phyloP scores from a whole-genome alignment of 2,113 vertebrate species.

The Ardeotis arabs region DNA sequence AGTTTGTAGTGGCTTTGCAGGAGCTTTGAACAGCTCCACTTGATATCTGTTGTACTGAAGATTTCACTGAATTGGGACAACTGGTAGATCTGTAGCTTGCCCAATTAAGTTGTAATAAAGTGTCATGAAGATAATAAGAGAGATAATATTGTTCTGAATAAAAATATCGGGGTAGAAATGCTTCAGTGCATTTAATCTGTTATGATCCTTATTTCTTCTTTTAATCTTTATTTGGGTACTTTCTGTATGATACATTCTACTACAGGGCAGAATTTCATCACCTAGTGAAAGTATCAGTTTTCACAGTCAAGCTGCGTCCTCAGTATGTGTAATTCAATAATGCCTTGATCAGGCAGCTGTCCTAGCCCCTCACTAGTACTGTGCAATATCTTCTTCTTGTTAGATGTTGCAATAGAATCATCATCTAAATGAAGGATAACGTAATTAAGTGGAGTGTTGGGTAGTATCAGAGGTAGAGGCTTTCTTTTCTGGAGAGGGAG shows the following conservation, averaged over 20 bases:
- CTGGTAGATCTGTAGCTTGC: neutral
- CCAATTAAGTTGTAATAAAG: neutral
- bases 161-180: constrained; percentile 13
- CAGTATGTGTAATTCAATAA: constrained; percentile 15
- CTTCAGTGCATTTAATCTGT: neutral
- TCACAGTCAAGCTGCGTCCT: constrained; percentile 4
- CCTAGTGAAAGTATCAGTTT: constrained; percentile 17
- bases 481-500: neutral
- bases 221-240: neutral
- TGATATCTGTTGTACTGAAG: neutral
- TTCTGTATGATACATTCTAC: neutral
- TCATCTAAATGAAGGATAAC: constrained; percentile 27
- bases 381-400: constrained; percentile 26
- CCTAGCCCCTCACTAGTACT: constrained; percentile 11
- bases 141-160: neutral
- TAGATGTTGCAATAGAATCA: constrained; percentile 29
- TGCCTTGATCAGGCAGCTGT: constrained; percentile 41
- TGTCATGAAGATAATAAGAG: neutral
- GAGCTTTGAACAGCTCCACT: constrained; percentile 1
- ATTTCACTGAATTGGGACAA: constrained; percentile 1
- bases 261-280: constrained; percentile 30
- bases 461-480: neutral
- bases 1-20: neutral
- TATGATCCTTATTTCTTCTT: neutral
- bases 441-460: constrained; percentile 33